Percentiles rank a stretch among this genome's conserved stretches.
Evolutionary conservation across 1,140 invertebrate genomes (phyloP).

Genomic region (Zaprionus camerounensis): DNA sequence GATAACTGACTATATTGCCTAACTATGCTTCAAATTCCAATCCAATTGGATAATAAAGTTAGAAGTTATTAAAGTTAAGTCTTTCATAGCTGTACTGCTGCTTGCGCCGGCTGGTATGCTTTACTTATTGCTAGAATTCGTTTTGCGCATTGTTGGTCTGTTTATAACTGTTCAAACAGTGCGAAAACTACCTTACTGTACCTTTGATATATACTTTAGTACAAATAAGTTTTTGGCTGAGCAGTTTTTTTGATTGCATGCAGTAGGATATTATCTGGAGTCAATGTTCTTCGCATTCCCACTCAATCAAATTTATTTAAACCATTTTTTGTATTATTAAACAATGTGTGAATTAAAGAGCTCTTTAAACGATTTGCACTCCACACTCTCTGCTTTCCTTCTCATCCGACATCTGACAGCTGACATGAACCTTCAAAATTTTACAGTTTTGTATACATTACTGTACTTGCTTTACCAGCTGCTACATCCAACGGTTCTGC

Average conservation of each 20-base stretch:
- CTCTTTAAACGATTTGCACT: neutral
- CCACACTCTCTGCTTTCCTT: too few relatives aligned
- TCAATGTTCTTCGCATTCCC: neutral
- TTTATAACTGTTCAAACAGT: too few relatives aligned
- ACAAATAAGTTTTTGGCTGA: neutral
- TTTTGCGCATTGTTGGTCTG: too few relatives aligned
- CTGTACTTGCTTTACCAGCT: neutral
- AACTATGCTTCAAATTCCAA: too few relatives aligned
- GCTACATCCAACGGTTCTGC: neutral
- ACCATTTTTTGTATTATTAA: neutral
- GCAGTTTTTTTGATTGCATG: neutral
- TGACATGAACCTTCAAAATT: slow-evolving; percentile 23
- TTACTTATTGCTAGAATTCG: too few relatives aligned
- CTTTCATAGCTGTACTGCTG: too few relatives aligned
- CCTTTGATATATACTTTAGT: too few relatives aligned
- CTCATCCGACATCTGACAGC: neutral
- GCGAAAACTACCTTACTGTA: too few relatives aligned
- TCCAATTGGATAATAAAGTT: too few relatives aligned
- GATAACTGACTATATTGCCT: too few relatives aligned
- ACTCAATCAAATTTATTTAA: neutral
- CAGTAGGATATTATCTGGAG: neutral
- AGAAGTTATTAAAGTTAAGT: too few relatives aligned
- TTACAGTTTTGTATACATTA: slow-evolving; percentile 18
- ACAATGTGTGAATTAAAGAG: neutral
- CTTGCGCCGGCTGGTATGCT: too few relatives aligned